Base-by-base conservation (phyloP, 2,113 vertebrate genomes). In the Merops nubicus region DNA sequence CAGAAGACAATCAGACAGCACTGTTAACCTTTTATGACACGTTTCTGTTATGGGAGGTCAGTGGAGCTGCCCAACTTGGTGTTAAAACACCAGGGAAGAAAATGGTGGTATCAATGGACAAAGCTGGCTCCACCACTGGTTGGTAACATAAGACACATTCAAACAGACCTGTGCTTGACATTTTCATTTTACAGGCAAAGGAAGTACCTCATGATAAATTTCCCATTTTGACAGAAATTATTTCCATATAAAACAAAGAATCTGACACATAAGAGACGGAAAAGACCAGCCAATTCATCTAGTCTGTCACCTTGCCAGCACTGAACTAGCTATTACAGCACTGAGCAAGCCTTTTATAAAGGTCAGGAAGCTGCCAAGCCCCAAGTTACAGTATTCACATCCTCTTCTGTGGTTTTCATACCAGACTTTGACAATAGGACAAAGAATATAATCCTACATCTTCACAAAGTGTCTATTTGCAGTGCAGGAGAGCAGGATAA, bases 201-300 rank as follows among this genome's bases (percentile, higher is more conserved):
- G 88, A 95, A 95, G 83, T 40, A 88, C 85, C 92, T 92, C 90
- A 28, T 2, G 50, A 88, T 68, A 70, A 84, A 93, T 92, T 84
- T 86, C 88, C 92, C 79, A 60, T 60, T 90, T 86, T 94, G 88
- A 95, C 90, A 90, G 93, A 54, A 86, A 91, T 84, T 90, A 93
- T 96, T 96, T 96, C 93, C 85, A 91, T 77, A 90, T 94, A 96
- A 95, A 94, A 96, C 93, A 96, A 96, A 92, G 95, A 70, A 28
- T 8, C 79, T 94, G 95, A 94, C 95, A 96, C 47, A 18, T 31
- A n/a, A 22, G 88, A 67, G 92, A 75, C 0, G 17, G 93, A 56
- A 90, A 91, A 95, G 88, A 59, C 67, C 82, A 29, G 64, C 76
- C 79, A 68, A 94, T 93, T 76, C 93, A 75, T 69, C 79, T 50